Evolutionary conservation across 2,888 invertebrate genomes (phyloP).

Genomic region (Tenthredo scrophulariae): DNA sequence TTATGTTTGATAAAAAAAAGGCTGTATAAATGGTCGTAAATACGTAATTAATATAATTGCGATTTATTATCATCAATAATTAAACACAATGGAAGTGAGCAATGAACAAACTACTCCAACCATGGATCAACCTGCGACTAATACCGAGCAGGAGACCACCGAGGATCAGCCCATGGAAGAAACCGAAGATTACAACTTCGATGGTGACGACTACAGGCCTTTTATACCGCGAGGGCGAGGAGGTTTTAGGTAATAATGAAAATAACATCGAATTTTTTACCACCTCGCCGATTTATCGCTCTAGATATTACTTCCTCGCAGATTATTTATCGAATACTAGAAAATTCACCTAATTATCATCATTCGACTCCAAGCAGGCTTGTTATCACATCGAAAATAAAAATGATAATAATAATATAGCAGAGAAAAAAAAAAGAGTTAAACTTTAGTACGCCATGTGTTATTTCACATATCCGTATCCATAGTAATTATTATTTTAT

Average conservation of each 20-base stretch:
- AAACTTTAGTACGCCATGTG: slow-evolving; percentile 25
- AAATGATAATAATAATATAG: neutral
- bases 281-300: neutral
- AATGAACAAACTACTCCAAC: slow-evolving; percentile 44
- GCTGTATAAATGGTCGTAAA: slow-evolving; percentile 37
- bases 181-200: slow-evolving; percentile 75
- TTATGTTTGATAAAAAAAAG: slow-evolving; percentile 41
- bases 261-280: neutral
- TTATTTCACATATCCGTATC: slow-evolving; percentile 41
- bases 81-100: slow-evolving; percentile 47
- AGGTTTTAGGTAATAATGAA: slow-evolving; percentile 78
- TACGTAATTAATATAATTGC: neutral
- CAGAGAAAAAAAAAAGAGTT: neutral
- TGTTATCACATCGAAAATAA: neutral
- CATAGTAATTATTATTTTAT: slow-evolving; percentile 39
- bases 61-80: neutral
- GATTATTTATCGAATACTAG: neutral
- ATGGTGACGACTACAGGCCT: slow-evolving; percentile 78
- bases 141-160: slow-evolving; percentile 43
- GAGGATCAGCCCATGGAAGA: slow-evolving; percentile 56
- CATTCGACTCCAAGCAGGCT: neutral
- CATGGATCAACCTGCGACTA: slow-evolving; percentile 35
- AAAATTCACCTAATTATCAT: neutral
- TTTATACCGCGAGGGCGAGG: slow-evolving; percentile 79
- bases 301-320: neutral